phyloP scores from a whole-genome alignment of 2,113 vertebrate genomes.

The Syngnathus floridae region DNA sequence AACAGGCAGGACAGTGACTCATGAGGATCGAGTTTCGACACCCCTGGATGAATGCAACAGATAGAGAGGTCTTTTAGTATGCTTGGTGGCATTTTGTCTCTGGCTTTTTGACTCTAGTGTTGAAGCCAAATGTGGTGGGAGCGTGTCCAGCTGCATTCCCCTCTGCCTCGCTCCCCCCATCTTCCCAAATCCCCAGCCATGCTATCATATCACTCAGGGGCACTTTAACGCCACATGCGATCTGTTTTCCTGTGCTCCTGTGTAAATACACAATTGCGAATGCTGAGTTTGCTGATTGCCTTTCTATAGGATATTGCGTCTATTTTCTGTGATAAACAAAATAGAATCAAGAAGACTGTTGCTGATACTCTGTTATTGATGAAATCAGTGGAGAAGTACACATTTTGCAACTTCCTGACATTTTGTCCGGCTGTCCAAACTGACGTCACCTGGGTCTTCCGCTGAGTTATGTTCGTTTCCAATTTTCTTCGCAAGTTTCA shows the following conservation, averaged over 20 bases:
- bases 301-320: not conserved
- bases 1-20: too few relatives aligned
- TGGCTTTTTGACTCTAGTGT: not conserved
- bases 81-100: not conserved
- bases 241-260: constrained; percentile 19
- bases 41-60: not conserved
- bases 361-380: not conserved
- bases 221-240: constrained; percentile 23
- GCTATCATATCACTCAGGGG: constrained; percentile 6
- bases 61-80: not conserved
- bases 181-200: not conserved
- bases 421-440: constrained; percentile 15
- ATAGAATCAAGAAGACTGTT: not conserved
- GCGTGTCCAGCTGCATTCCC: not conserved
- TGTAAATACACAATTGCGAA: not conserved
- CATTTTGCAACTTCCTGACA: constrained; percentile 23
- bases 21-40: too few relatives aligned
- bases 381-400: constrained; percentile 12
- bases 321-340: not conserved
- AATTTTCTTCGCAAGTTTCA: not conserved
- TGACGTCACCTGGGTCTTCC: constrained; percentile 8
- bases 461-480: constrained; percentile 2
- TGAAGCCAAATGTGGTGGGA: not conserved
- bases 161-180: not conserved
- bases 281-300: not conserved